A percentile compares a stretch with the other conserved stretches of the same genome.
phyloP scores from a whole-genome alignment of 2,113 vertebrate species.

The Epinephelus lanceolatus region DNA sequence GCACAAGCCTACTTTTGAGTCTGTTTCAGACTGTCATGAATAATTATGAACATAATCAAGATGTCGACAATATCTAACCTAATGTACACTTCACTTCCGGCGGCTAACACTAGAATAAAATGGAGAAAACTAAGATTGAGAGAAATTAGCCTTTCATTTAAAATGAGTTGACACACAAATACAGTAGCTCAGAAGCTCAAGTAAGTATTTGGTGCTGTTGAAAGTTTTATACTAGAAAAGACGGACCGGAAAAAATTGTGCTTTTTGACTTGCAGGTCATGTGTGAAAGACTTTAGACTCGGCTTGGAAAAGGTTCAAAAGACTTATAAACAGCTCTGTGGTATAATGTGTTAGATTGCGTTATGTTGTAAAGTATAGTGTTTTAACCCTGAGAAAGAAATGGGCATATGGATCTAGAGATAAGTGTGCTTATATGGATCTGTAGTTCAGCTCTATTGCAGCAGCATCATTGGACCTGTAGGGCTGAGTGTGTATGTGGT shows the following conservation, averaged over 20 bases:
- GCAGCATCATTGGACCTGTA: slow-evolving; percentile 33
- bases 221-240: no score
- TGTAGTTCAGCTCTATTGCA: slow-evolving; percentile 36
- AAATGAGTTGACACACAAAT: no score
- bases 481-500: slow-evolving; percentile 15
- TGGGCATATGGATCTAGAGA: slow-evolving; percentile 1
- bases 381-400: neutral
- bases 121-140: no score
- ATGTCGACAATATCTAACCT: no score
- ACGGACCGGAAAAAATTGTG: no score
- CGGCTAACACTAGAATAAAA: no score
- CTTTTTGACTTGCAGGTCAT: neutral
- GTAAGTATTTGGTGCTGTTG: no score
- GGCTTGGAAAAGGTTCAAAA: neutral
- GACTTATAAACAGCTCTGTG: neutral
- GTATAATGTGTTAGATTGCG: neutral
- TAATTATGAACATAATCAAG: no score
- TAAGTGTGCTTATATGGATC: slow-evolving; percentile 28
- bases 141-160: neutral
- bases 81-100: no score
- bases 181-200: no score
- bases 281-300: neutral
- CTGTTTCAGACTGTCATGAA: no score
- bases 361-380: neutral
- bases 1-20: no score